Conservation (phyloP, 2,113 vertebrate species). For the Nothobranchius kuhntae region DNA sequence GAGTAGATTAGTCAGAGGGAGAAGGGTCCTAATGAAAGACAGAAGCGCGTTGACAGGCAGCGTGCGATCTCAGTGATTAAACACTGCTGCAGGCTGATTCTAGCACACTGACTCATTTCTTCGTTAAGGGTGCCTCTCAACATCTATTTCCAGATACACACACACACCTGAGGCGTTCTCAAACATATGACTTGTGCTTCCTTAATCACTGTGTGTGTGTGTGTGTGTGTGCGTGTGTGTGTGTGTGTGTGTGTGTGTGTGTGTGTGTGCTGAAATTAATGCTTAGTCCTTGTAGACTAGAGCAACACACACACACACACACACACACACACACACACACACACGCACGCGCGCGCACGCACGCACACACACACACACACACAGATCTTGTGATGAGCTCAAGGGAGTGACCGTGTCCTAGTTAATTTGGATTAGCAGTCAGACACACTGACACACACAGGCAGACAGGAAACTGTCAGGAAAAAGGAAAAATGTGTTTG, state of each 20-base stretch:
- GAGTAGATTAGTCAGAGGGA: neutral
- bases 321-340: neutral
- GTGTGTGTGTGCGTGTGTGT: too few species aligned
- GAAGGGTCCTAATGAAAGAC: neutral
- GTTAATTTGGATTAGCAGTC: constrained; percentile 53
- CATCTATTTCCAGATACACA: constrained; percentile 20
- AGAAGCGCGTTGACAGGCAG: constrained; percentile 8
- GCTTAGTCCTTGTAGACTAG: too few species aligned
- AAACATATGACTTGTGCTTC: constrained; percentile 52
- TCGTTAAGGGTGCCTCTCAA: constrained; percentile 12
- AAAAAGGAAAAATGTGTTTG: constrained; percentile 2
- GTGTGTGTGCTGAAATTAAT: too few species aligned
- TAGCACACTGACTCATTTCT: constrained; percentile 46
- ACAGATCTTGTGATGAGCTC: constrained; percentile 40
- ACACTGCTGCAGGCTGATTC: constrained; percentile 34
- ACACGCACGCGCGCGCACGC: neutral
- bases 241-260: too few species aligned
- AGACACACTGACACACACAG: constrained; percentile 46
- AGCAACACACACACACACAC: too few species aligned
- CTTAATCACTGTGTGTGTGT: constrained; percentile 33
- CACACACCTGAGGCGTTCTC: constrained; percentile 35
- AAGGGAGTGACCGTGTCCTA: constrained; percentile 48
- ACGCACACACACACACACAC: neutral
- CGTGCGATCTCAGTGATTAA: constrained; percentile 33
- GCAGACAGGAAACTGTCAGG: constrained; percentile 8